Evolutionary conservation across 2,888 invertebrate genomes (phyloP).

Genomic region (Callinectes sapidus): DNA sequence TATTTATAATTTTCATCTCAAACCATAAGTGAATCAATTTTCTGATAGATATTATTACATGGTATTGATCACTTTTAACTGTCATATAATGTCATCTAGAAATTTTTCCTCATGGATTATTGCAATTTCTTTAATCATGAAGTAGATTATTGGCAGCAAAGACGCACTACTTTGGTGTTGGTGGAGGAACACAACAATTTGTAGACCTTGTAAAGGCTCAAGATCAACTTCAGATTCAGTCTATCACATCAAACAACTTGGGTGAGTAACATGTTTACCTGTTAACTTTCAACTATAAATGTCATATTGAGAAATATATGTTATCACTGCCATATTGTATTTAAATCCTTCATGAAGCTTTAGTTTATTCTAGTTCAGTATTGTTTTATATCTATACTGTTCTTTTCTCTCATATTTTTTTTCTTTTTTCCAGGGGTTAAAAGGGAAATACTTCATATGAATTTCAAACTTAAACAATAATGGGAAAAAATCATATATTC

Average conservation of each 20-base stretch:
- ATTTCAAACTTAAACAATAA: slow-evolving; percentile 48
- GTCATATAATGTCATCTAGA: not conserved
- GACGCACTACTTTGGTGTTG: slow-evolving; percentile 95
- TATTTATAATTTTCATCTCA: not conserved
- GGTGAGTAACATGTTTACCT: slow-evolving; percentile 45
- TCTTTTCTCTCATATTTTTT: not conserved
- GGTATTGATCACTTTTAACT: not conserved
- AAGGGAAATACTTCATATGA: slow-evolving; percentile 53
- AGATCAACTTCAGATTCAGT: slow-evolving; percentile 34
- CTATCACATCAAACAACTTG: slow-evolving; percentile 29
- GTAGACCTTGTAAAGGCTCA: slow-evolving; percentile 48
- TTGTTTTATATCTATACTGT: not conserved
- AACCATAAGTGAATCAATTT: not conserved
- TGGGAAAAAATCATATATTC: not conserved
- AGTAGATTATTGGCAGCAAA: slow-evolving; percentile 88
- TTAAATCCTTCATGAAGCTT: not conserved
- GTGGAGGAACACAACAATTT: slow-evolving; percentile 81
- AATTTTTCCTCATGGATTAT: not conserved
- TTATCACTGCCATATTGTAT: not conserved
- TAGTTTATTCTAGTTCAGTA: not conserved
- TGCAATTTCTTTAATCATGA: slow-evolving; percentile 59
- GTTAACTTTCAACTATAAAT: not conserved
- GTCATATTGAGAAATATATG: not conserved
- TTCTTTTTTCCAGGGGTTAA: slow-evolving; percentile 51
- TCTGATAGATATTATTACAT: not conserved